Conservation (phyloP, 35 echinoderm and acorn worm genomes). For the Antedon bifida region DNA sequence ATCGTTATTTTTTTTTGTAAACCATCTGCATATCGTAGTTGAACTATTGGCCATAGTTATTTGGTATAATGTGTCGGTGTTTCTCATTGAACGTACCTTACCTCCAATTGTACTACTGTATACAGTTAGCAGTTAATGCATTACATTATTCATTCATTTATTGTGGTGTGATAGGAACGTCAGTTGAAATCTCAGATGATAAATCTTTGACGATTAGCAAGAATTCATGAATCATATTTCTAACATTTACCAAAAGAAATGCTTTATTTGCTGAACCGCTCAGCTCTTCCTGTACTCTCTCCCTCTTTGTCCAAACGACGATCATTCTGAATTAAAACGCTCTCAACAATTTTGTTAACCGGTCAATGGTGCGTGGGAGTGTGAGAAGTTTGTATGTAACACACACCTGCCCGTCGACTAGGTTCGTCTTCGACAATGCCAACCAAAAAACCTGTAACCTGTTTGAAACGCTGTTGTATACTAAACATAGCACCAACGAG, state of each 20-base stretch:
- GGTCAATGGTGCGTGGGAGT: background rate
- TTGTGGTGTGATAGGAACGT: background rate
- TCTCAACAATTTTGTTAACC: background rate
- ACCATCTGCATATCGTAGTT: too few species aligned
- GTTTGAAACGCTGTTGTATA: background rate
- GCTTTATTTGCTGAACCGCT: background rate
- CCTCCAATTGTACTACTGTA: too few species aligned
- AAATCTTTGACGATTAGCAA: background rate
- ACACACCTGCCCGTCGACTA: background rate
- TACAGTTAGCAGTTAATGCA: too few species aligned
- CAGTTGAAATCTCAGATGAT: background rate
- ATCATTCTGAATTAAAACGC: background rate
- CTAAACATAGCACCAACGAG: background rate
- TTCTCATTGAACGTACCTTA: too few species aligned
- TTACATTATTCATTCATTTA: too few species aligned
- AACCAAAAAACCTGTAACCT: background rate
- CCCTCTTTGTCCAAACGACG: background rate
- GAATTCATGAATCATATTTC: background rate
- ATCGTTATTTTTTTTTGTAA: too few species aligned
- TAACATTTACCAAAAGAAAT: background rate
- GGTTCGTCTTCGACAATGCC: background rate
- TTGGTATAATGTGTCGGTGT: too few species aligned
- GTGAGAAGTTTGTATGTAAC: background rate
- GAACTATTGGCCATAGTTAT: too few species aligned
- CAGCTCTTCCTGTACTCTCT: background rate